Evolutionary conservation across 2,113 vertebrate species (phyloP).

Genomic region (Alosa alosa): DNA sequence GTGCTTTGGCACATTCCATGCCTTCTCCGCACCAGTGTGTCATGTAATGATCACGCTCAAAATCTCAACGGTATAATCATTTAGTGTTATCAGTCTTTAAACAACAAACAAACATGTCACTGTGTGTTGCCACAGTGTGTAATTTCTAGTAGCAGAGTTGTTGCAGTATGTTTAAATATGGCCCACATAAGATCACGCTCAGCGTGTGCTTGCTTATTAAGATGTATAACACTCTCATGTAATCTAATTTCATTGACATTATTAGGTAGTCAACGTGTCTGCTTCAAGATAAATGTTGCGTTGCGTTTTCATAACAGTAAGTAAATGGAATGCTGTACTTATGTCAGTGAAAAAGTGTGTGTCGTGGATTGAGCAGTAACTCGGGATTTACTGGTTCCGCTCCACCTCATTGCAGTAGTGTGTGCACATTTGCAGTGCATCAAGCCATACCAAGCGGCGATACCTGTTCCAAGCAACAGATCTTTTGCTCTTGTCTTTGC

Average conservation of each 20-base stretch:
- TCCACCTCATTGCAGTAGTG: neutral
- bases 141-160: neutral
- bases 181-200: neutral
- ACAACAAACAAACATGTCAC: neutral
- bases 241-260: neutral
- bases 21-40: too few relatives aligned
- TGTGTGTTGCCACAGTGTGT: neutral
- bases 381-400: neutral
- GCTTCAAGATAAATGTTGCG: neutral
- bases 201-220: neutral
- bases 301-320: neutral
- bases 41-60: neutral
- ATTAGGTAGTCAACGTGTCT: neutral
- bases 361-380: neutral
- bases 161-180: neutral
- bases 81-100: neutral
- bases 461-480: neutral
- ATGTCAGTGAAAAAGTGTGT: neutral
- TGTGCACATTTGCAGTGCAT: slow-evolving; percentile 5
- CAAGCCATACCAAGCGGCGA: neutral
- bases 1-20: too few relatives aligned
- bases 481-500: neutral
- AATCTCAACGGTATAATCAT: too few relatives aligned
- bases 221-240: neutral
- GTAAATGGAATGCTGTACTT: neutral